Base-by-base conservation (phyloP, 2,888 invertebrate species). In the Dyspetes luteomarginatus region DNA sequence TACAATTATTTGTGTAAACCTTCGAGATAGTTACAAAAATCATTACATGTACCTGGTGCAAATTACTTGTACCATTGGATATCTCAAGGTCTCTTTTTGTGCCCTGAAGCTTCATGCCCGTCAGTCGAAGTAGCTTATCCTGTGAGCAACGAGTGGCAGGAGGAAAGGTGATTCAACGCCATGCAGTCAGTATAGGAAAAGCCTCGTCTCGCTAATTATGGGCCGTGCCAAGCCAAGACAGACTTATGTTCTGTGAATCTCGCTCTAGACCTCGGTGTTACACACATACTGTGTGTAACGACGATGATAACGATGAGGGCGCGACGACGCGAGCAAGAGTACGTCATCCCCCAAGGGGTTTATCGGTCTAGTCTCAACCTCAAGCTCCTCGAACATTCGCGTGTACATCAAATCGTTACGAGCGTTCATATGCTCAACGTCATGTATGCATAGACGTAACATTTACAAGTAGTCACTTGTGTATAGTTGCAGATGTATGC, bases 151-250 rank as follows among this genome's bases (percentile, higher is more conserved):
- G 28, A 76, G 72, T 62, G 72, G 55, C 72, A 68, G 50, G 80
- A 62, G 62, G 65, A 80, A 72, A 76, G 76, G 60, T 76, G 76
- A 81, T 81, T 80, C 76, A 67, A 75, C 80, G 71, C 65, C 41
- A 52, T 58, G 45, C 58, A 71, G 71, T 43, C 15, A 36, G 64
- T 48, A 43, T 58, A 65, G 64, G 26, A 60, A 62, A 19, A 74
- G 26, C 43, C 4, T 56, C 72, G 76, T 76, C 76, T 64, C 71
- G 77, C 71, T 72, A 81, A 80, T 80, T 80, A 80, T 71, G 71
- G 30, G 67, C 65, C 75, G 65, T 67, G 71, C 67, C 67, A 71
- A 65, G 80, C 65, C 24, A 52, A 62, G 68, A 56, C 67, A 62
- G 55, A 68, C 17, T 62, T 45, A 52, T 36, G 41, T 36, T 36